Evolutionary conservation across 2,797 vertebrate species (phyloP).

Genomic region (Natrix natrix): DNA sequence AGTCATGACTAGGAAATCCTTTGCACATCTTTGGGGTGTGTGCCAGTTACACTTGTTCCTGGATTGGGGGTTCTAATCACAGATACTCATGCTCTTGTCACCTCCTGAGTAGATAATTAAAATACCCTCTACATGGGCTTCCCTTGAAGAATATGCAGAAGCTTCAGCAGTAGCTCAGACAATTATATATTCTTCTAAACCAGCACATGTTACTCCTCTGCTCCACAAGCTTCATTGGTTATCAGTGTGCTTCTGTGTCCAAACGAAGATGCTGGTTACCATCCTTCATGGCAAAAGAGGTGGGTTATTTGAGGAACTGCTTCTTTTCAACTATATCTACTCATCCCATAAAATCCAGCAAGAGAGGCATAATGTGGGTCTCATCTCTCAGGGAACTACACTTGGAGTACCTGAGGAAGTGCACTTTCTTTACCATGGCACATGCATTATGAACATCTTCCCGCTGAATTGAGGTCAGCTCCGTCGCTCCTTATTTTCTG

Average conservation of each 20-base stretch:
- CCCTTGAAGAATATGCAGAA: not conserved
- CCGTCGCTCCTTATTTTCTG: too few species aligned
- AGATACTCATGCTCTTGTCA: too few species aligned
- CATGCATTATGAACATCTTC: too few species aligned
- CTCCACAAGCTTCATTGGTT: not conserved
- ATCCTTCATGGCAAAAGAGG: not conserved
- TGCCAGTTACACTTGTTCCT: too few species aligned
- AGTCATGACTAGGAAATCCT: too few species aligned
- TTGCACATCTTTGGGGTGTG: too few species aligned
- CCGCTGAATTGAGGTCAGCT: too few species aligned
- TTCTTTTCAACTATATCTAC: not conserved
- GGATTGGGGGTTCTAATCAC: too few species aligned
- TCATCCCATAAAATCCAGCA: not conserved
- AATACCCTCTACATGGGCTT: not conserved
- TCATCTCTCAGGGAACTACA: too few species aligned
- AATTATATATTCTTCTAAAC: not conserved
- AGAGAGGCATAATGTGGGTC: not conserved
- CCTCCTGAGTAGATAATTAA: not conserved
- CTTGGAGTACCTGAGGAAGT: too few species aligned
- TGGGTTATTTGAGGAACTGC: not conserved
- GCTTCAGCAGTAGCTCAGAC: not conserved
- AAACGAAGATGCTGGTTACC: not conserved
- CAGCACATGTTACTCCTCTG: not conserved
- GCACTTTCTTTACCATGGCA: too few species aligned
- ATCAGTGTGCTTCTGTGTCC: not conserved